Conservation (phyloP, 2,888 invertebrate genomes). For the Calameuta idolon region DNA sequence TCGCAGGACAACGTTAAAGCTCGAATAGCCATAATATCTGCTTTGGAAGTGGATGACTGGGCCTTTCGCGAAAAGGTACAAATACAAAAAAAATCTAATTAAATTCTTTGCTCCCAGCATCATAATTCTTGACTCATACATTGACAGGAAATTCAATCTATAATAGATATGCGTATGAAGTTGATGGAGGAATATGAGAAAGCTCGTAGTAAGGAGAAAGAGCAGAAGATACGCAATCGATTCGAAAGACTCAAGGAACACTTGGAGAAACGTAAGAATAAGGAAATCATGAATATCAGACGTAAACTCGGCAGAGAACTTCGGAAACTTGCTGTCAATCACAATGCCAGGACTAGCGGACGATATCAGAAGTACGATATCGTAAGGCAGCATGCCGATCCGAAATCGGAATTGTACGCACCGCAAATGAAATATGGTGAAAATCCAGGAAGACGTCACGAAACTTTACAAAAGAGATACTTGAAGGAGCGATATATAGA, state of each 20-base stretch:
- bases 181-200: slow-evolving; percentile 76
- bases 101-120: not conserved
- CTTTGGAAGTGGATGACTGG: slow-evolving; percentile 88
- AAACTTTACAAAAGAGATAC: slow-evolving; percentile 44
- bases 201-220: slow-evolving; percentile 69
- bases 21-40: slow-evolving; percentile 76
- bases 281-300: slow-evolving; percentile 72
- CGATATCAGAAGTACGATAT: slow-evolving; percentile 15
- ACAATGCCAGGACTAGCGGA: slow-evolving; percentile 49
- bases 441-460: slow-evolving; percentile 74
- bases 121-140: not conserved
- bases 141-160: slow-evolving; percentile 76
- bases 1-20: slow-evolving; percentile 71
- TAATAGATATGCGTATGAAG: slow-evolving; percentile 77
- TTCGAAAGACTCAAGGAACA: slow-evolving; percentile 68
- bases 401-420: slow-evolving; percentile 74
- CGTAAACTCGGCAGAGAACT: slow-evolving; percentile 65
- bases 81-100: not conserved
- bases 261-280: slow-evolving; percentile 71
- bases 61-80: slow-evolving; percentile 75
- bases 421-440: slow-evolving; percentile 76
- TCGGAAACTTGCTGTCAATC: slow-evolving; percentile 68
- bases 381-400: slow-evolving; percentile 60
- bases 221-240: slow-evolving; percentile 63
- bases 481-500: slow-evolving; percentile 31